Percentiles rank a stretch among this genome's conserved stretches.
These are phyloP conservation scores for Amazonetta brasiliensis DNA, from an alignment of 2,797 vertebrate genomes.

Conservation along the genomic window DNA sequence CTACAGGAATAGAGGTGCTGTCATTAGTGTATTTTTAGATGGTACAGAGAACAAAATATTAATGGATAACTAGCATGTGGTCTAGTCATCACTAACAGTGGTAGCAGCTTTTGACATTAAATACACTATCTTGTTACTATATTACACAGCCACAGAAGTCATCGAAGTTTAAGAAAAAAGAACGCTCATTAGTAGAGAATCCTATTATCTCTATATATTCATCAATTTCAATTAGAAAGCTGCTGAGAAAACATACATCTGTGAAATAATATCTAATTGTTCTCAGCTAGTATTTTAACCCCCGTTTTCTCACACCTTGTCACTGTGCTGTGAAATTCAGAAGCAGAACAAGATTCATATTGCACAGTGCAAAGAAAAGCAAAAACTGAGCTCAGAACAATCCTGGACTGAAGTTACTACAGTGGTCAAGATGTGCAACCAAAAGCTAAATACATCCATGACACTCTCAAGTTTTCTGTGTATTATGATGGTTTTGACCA, in stretches of 20 bases:
- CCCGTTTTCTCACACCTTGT: not conserved
- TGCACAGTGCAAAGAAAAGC: not conserved
- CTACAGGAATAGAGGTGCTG: not conserved
- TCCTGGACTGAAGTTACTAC: not conserved
- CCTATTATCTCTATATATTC: not conserved
- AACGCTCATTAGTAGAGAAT: not conserved
- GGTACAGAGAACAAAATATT: not conserved
- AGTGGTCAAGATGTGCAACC: not conserved
- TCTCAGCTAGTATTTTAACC: not conserved
- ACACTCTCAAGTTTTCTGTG: not conserved
- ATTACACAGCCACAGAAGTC: not conserved
- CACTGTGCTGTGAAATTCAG: not conserved
- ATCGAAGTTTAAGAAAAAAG: not conserved
- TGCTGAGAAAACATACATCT: not conserved
- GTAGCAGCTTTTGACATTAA: not conserved
- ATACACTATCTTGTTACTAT: not conserved
- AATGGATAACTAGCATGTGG: not conserved
- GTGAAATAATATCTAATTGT: not conserved
- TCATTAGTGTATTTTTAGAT: not conserved
- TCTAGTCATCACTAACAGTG: not conserved
- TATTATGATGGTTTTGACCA: not conserved
- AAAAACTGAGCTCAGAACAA: not conserved
- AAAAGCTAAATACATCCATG: not conserved
- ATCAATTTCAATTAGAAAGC: not conserved
- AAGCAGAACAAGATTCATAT: not conserved